Base-by-base conservation (phyloP, 2,888 invertebrate genomes). In the Lucinisca nassula region DNA sequence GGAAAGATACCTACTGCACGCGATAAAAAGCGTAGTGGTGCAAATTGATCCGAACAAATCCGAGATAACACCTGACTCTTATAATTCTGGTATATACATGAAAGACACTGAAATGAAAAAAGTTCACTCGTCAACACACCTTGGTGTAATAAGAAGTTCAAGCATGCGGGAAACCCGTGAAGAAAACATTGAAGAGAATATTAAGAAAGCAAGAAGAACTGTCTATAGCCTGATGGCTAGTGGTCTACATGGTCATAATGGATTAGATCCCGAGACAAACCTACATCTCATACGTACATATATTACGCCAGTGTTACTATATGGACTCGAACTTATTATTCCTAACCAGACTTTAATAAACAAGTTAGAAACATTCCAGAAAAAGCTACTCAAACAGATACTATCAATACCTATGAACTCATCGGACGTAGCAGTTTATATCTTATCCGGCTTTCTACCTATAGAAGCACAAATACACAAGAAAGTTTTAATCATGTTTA, bases 331-430 rank as follows among this genome's bases (percentile, higher is more conserved):
- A 32, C 55, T 85, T 37, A 10, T 85, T 17, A n/a, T 82, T 10
- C 70, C 79, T 21, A 37, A 27, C 10, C n/a, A 67, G 21, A 77
- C 72, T 27, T 4, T 37, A 21, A 0, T 80, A n/a, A 38, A 72
- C 8, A 24, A 70, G 32, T 32, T 85, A n/a, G 70, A 85, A 55
- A 12, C 17, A 4, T 85, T 72, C 67, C 82, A 82, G 37, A 82
- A 82, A 30, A 45, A 58, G 14, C 51, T 78, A 21, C 3, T 78
- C 0, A 82, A 84, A 81, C 84, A 82, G 37, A 51, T 87, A 0
- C 38, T 82, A 30, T 82, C 82, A n/a, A 17, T 87, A 1, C 78
- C 84, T 10, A 73, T n/a, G 21, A 87, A 84, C 67, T 70, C 75
- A 0, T 38, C 72, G 24, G 82, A 87, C 67, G 38, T 58, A 12